Percentiles rank a stretch among this genome's conserved stretches.
Conservation (phyloP, 2,888 invertebrate species). For the Malthinus seriepunctatus region DNA sequence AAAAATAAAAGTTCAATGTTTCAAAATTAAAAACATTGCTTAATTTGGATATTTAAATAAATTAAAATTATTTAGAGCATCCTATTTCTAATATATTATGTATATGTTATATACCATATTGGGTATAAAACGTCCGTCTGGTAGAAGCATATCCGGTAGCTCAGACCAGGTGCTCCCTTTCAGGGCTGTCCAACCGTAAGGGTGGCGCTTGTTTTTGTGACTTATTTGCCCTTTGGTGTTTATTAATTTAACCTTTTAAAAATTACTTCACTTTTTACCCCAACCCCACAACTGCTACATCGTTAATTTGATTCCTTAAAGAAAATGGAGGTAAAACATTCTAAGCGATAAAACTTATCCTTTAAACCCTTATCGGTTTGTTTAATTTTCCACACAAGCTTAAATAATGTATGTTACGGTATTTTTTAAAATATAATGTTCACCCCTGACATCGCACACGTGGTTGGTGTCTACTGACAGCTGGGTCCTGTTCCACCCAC, state of each 20-base stretch:
- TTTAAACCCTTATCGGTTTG: too few species aligned
- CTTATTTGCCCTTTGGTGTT: neutral
- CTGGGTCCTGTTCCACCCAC: conserved; percentile 38
- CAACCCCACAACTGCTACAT: neutral
- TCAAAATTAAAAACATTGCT: too few species aligned
- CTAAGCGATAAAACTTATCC: too few species aligned
- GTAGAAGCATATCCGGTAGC: conserved; percentile 51
- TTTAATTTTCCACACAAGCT: too few species aligned
- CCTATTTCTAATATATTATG: conserved; percentile 23
- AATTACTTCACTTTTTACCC: neutral
- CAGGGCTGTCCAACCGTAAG: conserved; percentile 45
- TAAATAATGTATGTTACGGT: neutral
- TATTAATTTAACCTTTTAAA: neutral
- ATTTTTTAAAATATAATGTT: conserved; percentile 7
- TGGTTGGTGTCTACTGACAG: conserved; percentile 41
- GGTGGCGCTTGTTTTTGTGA: conserved; percentile 16
- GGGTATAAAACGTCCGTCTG: conserved; percentile 42
- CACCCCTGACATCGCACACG: conserved; percentile 35
- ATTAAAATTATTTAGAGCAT: conserved; percentile 24
- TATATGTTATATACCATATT: conserved; percentile 45
- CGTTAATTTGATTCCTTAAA: neutral
- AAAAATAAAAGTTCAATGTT: neutral
- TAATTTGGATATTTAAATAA: conserved; percentile 1
- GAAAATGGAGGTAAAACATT: too few species aligned
- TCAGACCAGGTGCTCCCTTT: conserved; percentile 48